Evolutionary conservation across 2,113 vertebrate genomes (phyloP).

Genomic region (Penelope pileata): DNA sequence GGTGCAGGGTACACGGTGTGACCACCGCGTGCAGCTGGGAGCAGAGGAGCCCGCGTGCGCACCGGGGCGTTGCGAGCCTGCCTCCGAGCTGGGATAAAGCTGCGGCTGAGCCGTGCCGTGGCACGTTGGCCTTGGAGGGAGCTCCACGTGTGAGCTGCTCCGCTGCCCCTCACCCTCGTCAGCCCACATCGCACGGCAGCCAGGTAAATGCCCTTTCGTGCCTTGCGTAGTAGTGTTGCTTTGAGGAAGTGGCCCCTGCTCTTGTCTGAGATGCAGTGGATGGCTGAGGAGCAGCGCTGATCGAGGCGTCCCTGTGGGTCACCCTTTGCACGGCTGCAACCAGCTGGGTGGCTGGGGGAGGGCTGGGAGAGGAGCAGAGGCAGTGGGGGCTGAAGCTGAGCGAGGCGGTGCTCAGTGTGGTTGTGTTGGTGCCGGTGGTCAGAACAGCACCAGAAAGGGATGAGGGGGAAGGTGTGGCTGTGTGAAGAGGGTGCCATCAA

Average conservation of each 20-base stretch:
- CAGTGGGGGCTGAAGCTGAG: background rate
- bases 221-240: background rate
- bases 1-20: background rate
- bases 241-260: background rate
- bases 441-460: background rate
- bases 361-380: background rate
- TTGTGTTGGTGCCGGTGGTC: background rate
- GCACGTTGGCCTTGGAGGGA: background rate
- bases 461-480: background rate
- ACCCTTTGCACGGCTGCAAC: background rate
- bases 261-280: background rate
- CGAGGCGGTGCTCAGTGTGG: accelerated
- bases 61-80: background rate
- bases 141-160: background rate
- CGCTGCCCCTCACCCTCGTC: background rate
- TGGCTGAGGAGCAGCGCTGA: background rate
- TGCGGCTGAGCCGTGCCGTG: background rate
- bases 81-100: background rate
- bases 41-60: background rate
- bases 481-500: background rate
- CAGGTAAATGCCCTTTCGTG: background rate
- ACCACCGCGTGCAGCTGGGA: accelerated
- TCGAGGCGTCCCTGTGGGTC: accelerated
- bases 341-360: background rate
- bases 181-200: background rate